A percentile compares a stretch with the other conserved stretches of the same genome.
Evolutionary conservation across 2,113 vertebrate species (phyloP).

Genomic region (Manacus vitellinus): DNA sequence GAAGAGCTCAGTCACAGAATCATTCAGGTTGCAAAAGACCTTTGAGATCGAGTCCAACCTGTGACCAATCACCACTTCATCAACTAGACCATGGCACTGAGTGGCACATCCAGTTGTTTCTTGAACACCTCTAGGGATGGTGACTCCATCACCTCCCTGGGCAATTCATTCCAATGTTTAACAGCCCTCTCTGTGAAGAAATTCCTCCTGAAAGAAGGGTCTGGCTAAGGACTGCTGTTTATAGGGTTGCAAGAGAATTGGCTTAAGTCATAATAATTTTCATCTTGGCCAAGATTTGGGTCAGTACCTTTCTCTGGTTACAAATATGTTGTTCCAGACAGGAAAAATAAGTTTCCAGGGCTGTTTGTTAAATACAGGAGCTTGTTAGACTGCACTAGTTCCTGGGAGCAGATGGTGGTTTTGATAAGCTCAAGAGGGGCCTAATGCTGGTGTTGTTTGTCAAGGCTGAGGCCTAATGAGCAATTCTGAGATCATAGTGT

Average conservation of each 20-base stretch:
- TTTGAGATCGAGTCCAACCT: background rate
- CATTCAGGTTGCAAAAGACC: background rate
- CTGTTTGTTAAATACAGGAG: background rate
- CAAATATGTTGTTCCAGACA: background rate
- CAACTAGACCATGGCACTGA: background rate
- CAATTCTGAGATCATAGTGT: background rate
- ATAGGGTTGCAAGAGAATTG: background rate
- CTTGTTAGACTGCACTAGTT: background rate
- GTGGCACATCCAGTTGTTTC: background rate
- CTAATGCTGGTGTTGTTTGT: background rate
- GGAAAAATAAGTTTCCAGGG: background rate
- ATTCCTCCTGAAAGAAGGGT: background rate
- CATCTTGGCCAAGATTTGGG: background rate
- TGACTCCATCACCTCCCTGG: background rate
- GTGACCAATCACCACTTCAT: background rate
- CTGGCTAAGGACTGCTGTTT: background rate
- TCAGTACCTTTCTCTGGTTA: background rate
- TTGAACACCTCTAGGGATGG: background rate
- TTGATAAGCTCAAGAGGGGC: background rate
- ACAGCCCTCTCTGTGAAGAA: background rate
- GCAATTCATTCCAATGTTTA: background rate
- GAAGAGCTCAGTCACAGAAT: background rate
- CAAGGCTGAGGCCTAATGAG: background rate
- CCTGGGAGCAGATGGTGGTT: background rate
- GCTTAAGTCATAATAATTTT: background rate